Base-by-base conservation (phyloP, 1,140 invertebrate species). In the Orchesella cincta region DNA sequence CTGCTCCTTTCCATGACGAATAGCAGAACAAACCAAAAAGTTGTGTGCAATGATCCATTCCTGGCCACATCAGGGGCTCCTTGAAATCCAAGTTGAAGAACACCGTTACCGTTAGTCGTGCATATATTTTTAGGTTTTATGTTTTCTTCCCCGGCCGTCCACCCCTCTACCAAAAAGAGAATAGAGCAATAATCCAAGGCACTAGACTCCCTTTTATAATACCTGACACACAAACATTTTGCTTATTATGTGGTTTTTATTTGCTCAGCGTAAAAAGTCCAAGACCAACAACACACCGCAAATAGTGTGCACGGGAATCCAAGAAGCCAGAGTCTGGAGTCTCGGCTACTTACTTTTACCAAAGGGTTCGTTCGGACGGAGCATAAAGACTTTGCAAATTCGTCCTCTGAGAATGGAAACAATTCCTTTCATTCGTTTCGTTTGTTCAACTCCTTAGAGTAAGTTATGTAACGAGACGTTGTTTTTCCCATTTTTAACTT, bases 161-260 rank as follows among this genome's bases (percentile, higher is more conserved):
- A n/a, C n/a, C n/a, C n/a, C n/a, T n/a, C n/a, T n/a, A n/a, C n/a
- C n/a, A n/a, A n/a, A n/a, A n/a, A 46, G 39, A 20, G 39, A 46
- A 8, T 46, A 46, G 39, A 20, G 20, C 39, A 46, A 46, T 46
- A 46, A 46, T 46, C 39, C 39, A 8, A 12, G 8, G 39, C 8
- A 46, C 39, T 46, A 20, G 39, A 46, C 39, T 46, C 39, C 8
- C 23, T 57, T 18, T 57, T 26, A n/a, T 57, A 14, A 57, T 57
- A n/a, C 52, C 52, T n/a, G 14, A n/a, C 5, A 57, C 23, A 57
- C 52, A 57, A 57, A n/a, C 23, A 57, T 26, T 57, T 57, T 57
- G 8, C 52, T 26, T 57, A 57, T 57, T 57, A 57, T 57, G 52
- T 57, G 52, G 52, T 57, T 57, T 57, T 57, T 57, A 57, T 57